phyloP scores from a whole-genome alignment of 2,888 invertebrate genomes.

The Caenorhabditis drosophilae region DNA sequence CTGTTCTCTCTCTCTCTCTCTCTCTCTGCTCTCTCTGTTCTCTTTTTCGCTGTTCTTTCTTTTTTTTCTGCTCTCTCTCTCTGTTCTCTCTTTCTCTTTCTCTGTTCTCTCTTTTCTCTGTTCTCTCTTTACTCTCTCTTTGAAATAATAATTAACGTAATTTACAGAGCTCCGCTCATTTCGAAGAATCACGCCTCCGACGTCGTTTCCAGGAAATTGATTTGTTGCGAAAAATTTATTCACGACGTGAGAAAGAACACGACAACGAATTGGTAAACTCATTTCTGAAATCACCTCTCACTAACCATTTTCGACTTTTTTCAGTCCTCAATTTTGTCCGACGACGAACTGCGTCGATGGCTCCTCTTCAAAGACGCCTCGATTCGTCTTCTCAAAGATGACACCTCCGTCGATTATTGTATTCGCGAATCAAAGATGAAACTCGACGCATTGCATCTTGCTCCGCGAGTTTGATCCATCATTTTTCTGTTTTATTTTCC shows the following conservation, averaged over 20 bases:
- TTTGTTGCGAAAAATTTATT: slow-evolving; percentile 35
- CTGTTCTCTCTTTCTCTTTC: too few species aligned
- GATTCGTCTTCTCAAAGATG: slow-evolving; percentile 29
- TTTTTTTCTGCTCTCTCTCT: too few species aligned
- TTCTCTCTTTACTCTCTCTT: too few species aligned
- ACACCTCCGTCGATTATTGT: slow-evolving; percentile 37
- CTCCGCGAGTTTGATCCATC: slow-evolving; percentile 18
- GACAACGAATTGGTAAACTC: slow-evolving; percentile 42
- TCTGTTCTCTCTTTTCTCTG: too few species aligned
- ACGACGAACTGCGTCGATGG: slow-evolving; percentile 36
- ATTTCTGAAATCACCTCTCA: not conserved
- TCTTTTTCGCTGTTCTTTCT: too few species aligned
- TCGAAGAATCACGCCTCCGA: slow-evolving; percentile 40
- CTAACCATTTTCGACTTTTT: slow-evolving; percentile 8
- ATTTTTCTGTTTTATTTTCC: not conserved
- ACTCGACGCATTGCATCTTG: slow-evolving; percentile 38
- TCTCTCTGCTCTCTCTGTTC: too few species aligned
- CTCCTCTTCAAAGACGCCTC: slow-evolving; percentile 25
- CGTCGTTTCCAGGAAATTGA: slow-evolving; percentile 41
- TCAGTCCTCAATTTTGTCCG: slow-evolving; percentile 29
- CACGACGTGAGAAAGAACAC: slow-evolving; percentile 39
- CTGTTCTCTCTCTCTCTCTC: too few species aligned
- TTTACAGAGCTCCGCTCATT: slow-evolving; percentile 33
- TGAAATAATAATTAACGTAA: too few species aligned
- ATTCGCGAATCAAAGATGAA: slow-evolving; percentile 42